These are phyloP conservation scores for Antigone vipio DNA, from an alignment of 2,113 vertebrate genomes.

Conservation along the genomic window DNA sequence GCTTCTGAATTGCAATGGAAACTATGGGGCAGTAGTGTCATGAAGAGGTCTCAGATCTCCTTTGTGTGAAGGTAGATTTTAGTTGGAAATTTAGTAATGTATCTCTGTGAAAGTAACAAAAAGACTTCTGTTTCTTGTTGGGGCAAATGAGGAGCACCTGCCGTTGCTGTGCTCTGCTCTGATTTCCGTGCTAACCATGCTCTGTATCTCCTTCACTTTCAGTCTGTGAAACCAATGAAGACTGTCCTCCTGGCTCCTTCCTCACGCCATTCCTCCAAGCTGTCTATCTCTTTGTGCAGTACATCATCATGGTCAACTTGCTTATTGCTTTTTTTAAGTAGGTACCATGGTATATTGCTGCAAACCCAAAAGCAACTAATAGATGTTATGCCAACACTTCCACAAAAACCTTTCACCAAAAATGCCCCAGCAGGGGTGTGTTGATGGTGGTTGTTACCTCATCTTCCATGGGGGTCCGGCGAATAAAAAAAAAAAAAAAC, in stretches of 20 bases:
- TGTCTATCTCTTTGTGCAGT: conserved; percentile 96
- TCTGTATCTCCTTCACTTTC: conserved; percentile 19
- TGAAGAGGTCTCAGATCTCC: not conserved
- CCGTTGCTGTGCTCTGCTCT: not conserved
- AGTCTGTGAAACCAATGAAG: conserved; percentile 77
- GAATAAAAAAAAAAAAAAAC: not conserved
- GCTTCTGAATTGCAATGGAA: not conserved
- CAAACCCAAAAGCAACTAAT: not conserved
- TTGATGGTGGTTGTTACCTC: not conserved
- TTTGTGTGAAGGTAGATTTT: not conserved
- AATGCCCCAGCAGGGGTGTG: not conserved
- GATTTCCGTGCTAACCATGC: not conserved
- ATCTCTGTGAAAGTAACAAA: not conserved
- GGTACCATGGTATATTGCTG: conserved; percentile 28
- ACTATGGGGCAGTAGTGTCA: not conserved
- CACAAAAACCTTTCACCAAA: not conserved
- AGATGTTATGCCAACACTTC: not conserved
- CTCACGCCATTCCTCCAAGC: conserved; percentile 90
- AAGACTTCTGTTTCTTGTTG: not conserved
- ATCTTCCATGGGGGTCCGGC: not conserved
- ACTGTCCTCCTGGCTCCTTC: conserved; percentile 89
- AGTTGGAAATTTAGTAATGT: not conserved
- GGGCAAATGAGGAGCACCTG: not conserved
- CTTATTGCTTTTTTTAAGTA: conserved; percentile 98
- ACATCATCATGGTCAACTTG: conserved; percentile 98